Conservation (phyloP, 2,888 invertebrate genomes). For the Keiferia lycopersicella region DNA sequence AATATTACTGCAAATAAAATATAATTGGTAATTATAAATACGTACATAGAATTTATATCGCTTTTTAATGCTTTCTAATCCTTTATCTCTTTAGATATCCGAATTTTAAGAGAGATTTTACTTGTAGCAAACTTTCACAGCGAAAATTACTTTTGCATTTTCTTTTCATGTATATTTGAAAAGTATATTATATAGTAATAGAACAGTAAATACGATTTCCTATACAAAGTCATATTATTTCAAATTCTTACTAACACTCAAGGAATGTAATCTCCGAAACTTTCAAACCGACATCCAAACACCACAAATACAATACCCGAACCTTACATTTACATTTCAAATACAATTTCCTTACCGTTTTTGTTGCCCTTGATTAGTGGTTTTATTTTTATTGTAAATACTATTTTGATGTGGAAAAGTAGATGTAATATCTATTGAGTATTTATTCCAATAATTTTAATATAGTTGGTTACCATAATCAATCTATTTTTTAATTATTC, state of each 20-base stretch:
- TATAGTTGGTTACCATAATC: too few relatives aligned
- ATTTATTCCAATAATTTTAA: background rate
- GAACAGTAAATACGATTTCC: background rate
- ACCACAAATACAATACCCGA: constrained; percentile 1
- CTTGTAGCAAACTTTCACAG: background rate
- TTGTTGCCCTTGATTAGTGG: background rate
- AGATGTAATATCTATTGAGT: background rate
- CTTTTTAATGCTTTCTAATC: background rate
- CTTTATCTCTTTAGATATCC: background rate
- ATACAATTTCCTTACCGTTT: background rate
- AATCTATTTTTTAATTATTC: too few relatives aligned
- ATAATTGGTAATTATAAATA: background rate
- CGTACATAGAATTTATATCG: background rate
- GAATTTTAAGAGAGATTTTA: background rate
- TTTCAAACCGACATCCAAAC: background rate
- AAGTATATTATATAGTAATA: background rate
- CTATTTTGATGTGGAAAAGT: background rate
- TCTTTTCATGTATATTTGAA: background rate
- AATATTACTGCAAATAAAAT: background rate
- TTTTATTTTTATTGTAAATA: background rate
- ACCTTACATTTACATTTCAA: background rate
- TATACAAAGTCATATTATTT: background rate
- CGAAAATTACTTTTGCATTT: background rate
- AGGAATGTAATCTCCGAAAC: constrained; percentile 4
- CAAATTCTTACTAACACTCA: background rate